Evolutionary conservation across 30 jellyfish, hydroid and myxozoan species (phyloP).

Genomic region (Morbakka virulenta): DNA sequence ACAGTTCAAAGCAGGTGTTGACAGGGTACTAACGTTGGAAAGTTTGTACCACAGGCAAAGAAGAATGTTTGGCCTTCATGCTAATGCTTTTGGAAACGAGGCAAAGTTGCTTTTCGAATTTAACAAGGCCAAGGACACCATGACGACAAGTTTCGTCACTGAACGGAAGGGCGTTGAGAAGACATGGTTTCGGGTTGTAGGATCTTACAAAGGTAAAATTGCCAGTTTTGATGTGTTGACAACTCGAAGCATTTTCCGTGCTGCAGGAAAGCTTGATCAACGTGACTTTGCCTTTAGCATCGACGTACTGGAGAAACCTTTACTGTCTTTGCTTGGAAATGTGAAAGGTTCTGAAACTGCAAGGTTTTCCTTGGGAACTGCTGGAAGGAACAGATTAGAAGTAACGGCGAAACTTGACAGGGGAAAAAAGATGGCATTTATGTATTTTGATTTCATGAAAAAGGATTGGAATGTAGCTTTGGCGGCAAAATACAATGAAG

Average conservation of each 20-base stretch:
- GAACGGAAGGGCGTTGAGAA: conserved; percentile 11
- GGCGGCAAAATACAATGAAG: conserved; percentile 52
- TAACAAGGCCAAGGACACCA: conserved; percentile 12
- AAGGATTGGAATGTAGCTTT: conserved; percentile 51
- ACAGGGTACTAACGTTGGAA: conserved; percentile 29
- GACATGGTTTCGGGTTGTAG: not conserved
- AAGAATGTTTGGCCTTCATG: conserved; percentile 25
- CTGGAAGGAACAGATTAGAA: conserved; percentile 33
- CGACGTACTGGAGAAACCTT: conserved; percentile 13
- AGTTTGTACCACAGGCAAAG: conserved; percentile 49
- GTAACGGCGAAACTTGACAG: conserved; percentile 44
- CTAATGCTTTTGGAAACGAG: conserved; percentile 34
- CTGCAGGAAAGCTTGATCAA: conserved; percentile 1
- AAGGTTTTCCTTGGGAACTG: not conserved
- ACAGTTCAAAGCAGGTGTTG: conserved; percentile 41
- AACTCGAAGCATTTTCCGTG: conserved; percentile 9
- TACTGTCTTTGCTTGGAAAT: conserved; percentile 4
- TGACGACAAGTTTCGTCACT: conserved; percentile 23
- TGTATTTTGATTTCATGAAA: conserved; percentile 37
- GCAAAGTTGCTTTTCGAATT: conserved; percentile 9
- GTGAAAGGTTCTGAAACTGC: conserved; percentile 13
- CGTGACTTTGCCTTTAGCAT: not conserved
- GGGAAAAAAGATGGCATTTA: conserved; percentile 21
- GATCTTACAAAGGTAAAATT: conserved; percentile 8
- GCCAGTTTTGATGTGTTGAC: conserved; percentile 6